Evolutionary conservation across 2,888 invertebrate species (phyloP).

Genomic region (Crepidodera aurea): DNA sequence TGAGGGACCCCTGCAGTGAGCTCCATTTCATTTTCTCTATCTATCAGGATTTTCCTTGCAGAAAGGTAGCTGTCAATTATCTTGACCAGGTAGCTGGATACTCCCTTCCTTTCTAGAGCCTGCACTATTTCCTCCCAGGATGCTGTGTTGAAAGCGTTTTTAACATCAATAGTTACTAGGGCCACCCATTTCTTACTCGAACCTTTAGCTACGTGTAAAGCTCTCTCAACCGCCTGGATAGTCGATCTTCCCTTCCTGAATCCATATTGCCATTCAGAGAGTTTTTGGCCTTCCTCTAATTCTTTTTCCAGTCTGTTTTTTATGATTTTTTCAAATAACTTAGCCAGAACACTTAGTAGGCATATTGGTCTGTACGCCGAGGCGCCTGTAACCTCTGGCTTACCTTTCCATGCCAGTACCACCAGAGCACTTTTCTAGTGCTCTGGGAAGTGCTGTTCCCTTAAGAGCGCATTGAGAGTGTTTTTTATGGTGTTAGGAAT

Average conservation of each 20-base stretch:
- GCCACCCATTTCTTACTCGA: slow-evolving; percentile 2
- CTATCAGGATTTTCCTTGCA: slow-evolving; percentile 8
- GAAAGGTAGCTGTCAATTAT: slow-evolving; percentile 21
- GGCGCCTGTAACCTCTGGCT: too few relatives aligned
- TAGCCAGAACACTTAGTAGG: slow-evolving; percentile 27
- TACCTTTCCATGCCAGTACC: too few relatives aligned
- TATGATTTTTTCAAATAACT: slow-evolving; percentile 14
- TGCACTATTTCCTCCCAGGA: slow-evolving; percentile 23
- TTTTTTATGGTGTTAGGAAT: neutral
- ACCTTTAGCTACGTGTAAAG: neutral
- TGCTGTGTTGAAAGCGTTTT: slow-evolving; percentile 38
- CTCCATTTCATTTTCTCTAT: neutral
- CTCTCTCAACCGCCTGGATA: slow-evolving; percentile 12
- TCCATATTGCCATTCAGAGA: neutral
- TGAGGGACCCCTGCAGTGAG: slow-evolving; percentile 26
- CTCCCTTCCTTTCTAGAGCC: slow-evolving; percentile 4
- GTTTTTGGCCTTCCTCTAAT: neutral
- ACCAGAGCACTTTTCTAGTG: slow-evolving; percentile 27
- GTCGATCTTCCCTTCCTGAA: slow-evolving; percentile 12
- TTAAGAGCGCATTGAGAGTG: slow-evolving; percentile 5
- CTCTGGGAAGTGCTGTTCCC: slow-evolving; percentile 11
- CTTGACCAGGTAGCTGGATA: slow-evolving; percentile 2
- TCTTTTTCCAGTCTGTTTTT: neutral
- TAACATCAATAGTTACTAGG: slow-evolving; percentile 25
- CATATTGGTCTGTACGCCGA: slow-evolving; percentile 24